Evolutionary conservation across 1,140 invertebrate genomes (phyloP).

Genomic region (Trichogramma pretiosum): DNA sequence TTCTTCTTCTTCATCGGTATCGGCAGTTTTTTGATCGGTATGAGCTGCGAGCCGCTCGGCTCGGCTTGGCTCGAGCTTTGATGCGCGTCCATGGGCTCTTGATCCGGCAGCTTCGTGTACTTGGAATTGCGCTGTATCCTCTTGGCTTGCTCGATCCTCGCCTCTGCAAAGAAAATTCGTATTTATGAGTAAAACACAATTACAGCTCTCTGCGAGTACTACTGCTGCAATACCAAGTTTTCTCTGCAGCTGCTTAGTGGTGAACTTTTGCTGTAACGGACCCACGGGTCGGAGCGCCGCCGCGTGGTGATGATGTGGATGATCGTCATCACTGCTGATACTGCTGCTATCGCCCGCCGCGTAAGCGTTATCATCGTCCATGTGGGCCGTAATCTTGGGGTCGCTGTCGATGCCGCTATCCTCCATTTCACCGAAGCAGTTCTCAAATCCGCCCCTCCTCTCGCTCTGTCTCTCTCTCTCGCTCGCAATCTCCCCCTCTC

Average conservation of each 20-base stretch:
- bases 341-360: constrained; percentile 43
- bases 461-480: too few relatives aligned
- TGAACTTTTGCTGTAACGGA: constrained; percentile 29
- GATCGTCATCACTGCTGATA: constrained; percentile 43
- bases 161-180: constrained; percentile 32
- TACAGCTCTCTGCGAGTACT: too few relatives aligned
- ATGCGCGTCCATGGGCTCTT: constrained; percentile 27
- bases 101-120: constrained; percentile 46
- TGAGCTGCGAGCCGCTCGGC: constrained; percentile 27
- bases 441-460: too few relatives aligned
- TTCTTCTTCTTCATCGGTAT: constrained; percentile 50
- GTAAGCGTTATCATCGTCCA: constrained; percentile 44
- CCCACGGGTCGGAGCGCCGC: too few relatives aligned
- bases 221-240: constrained; percentile 43
- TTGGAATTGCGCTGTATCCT: constrained; percentile 48
- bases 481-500: too few relatives aligned
- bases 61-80: constrained; percentile 11
- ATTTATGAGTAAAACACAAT: not conserved
- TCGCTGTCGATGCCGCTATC: constrained; percentile 59
- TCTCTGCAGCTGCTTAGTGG: constrained; percentile 43
- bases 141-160: constrained; percentile 50
- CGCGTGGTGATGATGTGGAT: constrained; percentile 30
- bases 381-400: constrained; percentile 40
- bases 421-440: constrained; percentile 47
- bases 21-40: constrained; percentile 51